These are phyloP conservation scores for Chloroclysta siterata DNA, from an alignment of 2,888 invertebrate genomes.

Conservation along the genomic window DNA sequence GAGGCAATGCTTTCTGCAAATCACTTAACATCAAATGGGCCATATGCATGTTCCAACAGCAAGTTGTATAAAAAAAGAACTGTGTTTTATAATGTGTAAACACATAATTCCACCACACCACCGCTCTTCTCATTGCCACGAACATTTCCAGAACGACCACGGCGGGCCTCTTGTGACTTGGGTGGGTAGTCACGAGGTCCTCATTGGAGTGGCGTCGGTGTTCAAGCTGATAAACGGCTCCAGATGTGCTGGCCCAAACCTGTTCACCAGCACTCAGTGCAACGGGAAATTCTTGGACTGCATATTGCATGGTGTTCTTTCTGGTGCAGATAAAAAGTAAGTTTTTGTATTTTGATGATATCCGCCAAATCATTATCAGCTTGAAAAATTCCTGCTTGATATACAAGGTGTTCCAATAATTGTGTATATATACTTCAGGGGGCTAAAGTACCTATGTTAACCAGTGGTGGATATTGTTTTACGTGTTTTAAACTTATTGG, in stretches of 20 bases:
- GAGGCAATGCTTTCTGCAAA: too few relatives aligned
- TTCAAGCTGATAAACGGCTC: conserved; percentile 47
- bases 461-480: too few relatives aligned
- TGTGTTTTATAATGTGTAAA: too few relatives aligned
- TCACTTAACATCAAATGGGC: too few relatives aligned
- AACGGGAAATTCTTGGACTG: conserved; percentile 60
- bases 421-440: too few relatives aligned
- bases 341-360: neutral
- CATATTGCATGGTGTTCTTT: conserved; percentile 37
- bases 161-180: conserved; percentile 64
- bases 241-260: conserved; percentile 57
- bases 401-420: too few relatives aligned
- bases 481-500: too few relatives aligned
- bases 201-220: conserved; percentile 64
- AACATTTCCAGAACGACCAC: conserved; percentile 61
- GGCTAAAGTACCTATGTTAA: too few relatives aligned
- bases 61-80: too few relatives aligned
- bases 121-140: neutral
- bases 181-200: conserved; percentile 49
- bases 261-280: conserved; percentile 62
- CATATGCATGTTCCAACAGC: too few relatives aligned
- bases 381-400: too few relatives aligned
- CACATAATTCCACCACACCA: neutral
- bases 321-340: neutral
- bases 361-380: neutral